phyloP scores from a whole-genome alignment of 2,797 vertebrate genomes.

The Macrochelys suwanniensis region DNA sequence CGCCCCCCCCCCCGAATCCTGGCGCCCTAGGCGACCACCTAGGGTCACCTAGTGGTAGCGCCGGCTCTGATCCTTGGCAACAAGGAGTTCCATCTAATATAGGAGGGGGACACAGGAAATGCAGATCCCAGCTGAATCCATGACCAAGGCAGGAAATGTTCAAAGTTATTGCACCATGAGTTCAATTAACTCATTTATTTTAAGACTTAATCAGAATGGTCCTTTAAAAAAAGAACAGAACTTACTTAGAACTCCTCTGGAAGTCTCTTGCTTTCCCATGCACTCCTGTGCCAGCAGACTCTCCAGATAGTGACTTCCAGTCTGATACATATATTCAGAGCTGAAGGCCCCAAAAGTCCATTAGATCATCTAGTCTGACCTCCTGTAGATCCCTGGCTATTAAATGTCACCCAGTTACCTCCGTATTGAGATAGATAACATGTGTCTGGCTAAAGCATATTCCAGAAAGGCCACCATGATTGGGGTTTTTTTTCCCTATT shows the following conservation, averaged over 20 bases:
- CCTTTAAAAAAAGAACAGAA: background rate
- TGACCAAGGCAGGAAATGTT: background rate
- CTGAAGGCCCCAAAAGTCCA: background rate
- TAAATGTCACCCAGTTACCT: no score
- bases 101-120: background rate
- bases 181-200: background rate
- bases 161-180: background rate
- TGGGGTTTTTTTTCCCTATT: background rate
- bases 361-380: no score
- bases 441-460: background rate
- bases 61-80: background rate
- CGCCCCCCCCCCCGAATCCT: no score
- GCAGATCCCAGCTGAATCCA: background rate
- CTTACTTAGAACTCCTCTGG: background rate
- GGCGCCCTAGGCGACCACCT: no score
- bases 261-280: background rate
- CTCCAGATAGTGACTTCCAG: background rate
- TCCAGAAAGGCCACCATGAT: background rate
- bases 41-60: no score
- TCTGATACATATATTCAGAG: background rate
- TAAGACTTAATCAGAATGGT: background rate
- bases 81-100: background rate
- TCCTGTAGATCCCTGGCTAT: no score
- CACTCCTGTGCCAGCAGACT: background rate
- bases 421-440: no score